Evolutionary conservation across 2,113 vertebrate genomes (phyloP), one percentile per base, ranked within the genome.

Genomic region (Elephantulus edwardii): DNA sequence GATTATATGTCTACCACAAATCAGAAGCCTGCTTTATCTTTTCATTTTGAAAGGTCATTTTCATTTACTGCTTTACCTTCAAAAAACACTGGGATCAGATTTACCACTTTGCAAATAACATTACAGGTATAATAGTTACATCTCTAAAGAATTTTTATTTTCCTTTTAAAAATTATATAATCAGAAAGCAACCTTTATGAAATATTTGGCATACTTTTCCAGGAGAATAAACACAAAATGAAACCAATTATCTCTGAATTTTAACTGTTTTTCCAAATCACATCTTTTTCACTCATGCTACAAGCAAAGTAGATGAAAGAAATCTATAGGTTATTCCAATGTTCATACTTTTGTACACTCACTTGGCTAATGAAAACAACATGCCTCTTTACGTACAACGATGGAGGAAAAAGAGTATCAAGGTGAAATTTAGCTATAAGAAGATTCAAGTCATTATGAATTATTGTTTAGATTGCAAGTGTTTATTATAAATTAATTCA

Each of bases 1-100:
- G 70, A 60, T 74, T 89, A 88, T 14, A 6, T 86, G 89, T 74
- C 75, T 95, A 95, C 93, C 28, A 92, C 56, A 94, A 74, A 90
- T 86, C 26, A 82, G 26, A 94, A 64, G 14, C 91, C 42, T 64
- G 11, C 30, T 85, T 86, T 87, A 91, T 93, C 54, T 44, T 48
- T 91, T 87, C 46, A 35, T 70, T 94, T 85, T 86, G 52, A 87
- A 93, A 81, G 7, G n/a, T 64, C 19, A 92, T 66, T 84, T 58
- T 93, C 64, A 80, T 85, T 94, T 94, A 81, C 5, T 83, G 6
- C 88, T 92, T 88, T 89, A 85, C 42, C 78, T 91, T 71, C 42
- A 91, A 79, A 52, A 89, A 60, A n/a, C 40, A 38, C 33, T 58
- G 83, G 75, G 77, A 1, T 3, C 3, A 54, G 72, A 90, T 60